These are phyloP conservation scores for Aethina tumida DNA, from an alignment of 1,140 invertebrate genomes.

Conservation along the genomic window DNA sequence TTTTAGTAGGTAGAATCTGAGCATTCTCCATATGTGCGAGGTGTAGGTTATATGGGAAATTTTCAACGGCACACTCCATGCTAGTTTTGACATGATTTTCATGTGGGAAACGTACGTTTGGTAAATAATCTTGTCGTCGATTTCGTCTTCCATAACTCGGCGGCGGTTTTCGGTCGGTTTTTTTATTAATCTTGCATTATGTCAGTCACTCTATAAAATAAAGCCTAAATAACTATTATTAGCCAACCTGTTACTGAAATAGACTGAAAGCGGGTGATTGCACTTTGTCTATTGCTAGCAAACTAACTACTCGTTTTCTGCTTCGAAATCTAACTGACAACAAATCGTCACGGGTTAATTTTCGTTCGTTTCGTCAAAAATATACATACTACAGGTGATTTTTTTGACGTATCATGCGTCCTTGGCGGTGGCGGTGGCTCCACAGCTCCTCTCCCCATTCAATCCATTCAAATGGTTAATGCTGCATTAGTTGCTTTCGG, in stretches of 20 bases:
- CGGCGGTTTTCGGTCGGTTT: conserved; percentile 9
- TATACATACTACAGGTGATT: too few relatives aligned
- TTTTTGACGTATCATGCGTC: too few relatives aligned
- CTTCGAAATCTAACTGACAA: too few relatives aligned
- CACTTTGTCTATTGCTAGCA: too few relatives aligned
- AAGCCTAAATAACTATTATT: conserved; percentile 19
- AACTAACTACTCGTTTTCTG: too few relatives aligned
- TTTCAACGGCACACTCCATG: conserved; percentile 59
- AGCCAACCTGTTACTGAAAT: conserved; percentile 12
- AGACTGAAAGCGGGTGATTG: too few relatives aligned
- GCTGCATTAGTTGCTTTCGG: too few relatives aligned
- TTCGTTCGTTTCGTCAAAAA: too few relatives aligned
- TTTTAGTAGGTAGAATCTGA: conserved; percentile 62
- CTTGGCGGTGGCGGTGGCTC: too few relatives aligned
- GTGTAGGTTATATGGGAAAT: conserved; percentile 40
- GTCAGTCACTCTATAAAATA: conserved; percentile 22
- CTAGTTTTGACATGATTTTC: conserved; percentile 70
- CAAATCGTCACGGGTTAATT: too few relatives aligned
- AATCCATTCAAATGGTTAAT: too few relatives aligned
- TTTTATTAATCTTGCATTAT: conserved; percentile 15
- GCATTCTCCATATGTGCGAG: conserved; percentile 59
- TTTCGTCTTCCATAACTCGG: conserved; percentile 70
- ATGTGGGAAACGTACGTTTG: conserved; percentile 74
- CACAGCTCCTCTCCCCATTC: too few relatives aligned
- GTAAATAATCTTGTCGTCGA: conserved; percentile 75